These are phyloP conservation scores for Chiroxiphia lanceolata DNA, from an alignment of 2,797 vertebrate species.

Conservation along the genomic window DNA sequence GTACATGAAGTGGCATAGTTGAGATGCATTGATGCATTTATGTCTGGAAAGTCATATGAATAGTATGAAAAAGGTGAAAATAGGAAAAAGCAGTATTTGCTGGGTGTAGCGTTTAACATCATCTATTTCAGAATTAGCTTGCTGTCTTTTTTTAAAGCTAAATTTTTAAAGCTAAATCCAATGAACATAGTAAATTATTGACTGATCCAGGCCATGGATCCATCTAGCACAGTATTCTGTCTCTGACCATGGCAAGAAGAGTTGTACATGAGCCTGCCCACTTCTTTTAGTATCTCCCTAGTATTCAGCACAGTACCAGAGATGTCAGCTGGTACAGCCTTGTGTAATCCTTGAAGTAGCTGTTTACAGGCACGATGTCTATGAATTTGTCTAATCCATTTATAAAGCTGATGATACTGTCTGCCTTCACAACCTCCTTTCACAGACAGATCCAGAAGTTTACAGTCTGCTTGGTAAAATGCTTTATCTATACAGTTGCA, in stretches of 20 bases:
- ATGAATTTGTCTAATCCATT: not conserved
- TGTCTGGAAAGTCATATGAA: not conserved
- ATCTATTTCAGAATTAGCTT: not conserved
- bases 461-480: not conserved
- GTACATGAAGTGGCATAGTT: not conserved
- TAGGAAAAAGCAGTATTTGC: not conserved
- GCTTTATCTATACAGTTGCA: not conserved
- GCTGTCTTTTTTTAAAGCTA: not conserved
- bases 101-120: not conserved
- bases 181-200: not conserved
- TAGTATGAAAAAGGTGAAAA: not conserved
- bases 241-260: not conserved
- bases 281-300: not conserved
- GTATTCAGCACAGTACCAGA: not conserved
- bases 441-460: not conserved
- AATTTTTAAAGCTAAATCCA: not conserved
- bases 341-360: not conserved
- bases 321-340: not conserved
- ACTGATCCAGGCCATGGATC: not conserved
- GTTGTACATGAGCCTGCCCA: not conserved
- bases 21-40: not conserved
- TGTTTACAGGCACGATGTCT: not conserved
- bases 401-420: not conserved
- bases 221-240: not conserved
- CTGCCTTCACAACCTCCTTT: not conserved